phyloP scores from a whole-genome alignment of 2,113 vertebrate species.

The Austrofundulus limnaeus region DNA sequence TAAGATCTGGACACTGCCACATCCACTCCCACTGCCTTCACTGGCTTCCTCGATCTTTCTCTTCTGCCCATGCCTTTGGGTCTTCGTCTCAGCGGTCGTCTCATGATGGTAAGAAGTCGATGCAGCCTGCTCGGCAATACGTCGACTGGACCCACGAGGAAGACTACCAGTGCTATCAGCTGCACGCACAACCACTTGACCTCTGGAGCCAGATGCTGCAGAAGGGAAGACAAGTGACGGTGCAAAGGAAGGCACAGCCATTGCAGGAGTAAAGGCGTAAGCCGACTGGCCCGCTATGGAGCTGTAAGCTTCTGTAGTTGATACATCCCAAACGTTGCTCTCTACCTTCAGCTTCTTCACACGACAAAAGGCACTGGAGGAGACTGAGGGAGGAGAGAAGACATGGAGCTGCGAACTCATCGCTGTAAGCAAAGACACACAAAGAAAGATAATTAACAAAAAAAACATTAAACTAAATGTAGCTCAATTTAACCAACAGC shows the following conservation, averaged over 20 bases:
- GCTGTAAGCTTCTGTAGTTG: slow-evolving; percentile 83
- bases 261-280: slow-evolving; percentile 83
- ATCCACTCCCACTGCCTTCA: slow-evolving; percentile 79
- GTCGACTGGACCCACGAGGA: slow-evolving; percentile 84
- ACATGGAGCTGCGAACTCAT: slow-evolving; percentile 99
- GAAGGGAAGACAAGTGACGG: slow-evolving; percentile 88
- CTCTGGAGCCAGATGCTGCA: slow-evolving; percentile 82
- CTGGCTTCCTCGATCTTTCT: slow-evolving; percentile 91
- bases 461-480: background rate
- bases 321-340: slow-evolving; percentile 92
- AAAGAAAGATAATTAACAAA: background rate
- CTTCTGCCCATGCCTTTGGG: slow-evolving; percentile 91
- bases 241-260: slow-evolving; percentile 84
- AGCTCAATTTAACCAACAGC: too few species aligned
- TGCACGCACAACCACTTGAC: slow-evolving; percentile 92
- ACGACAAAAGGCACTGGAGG: slow-evolving; percentile 98
- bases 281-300: slow-evolving; percentile 88
- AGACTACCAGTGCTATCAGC: slow-evolving; percentile 92
- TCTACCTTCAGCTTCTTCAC: slow-evolving; percentile 99
- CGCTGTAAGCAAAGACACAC: slow-evolving; percentile 72
- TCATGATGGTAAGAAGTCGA: slow-evolving; percentile 77
- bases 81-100: slow-evolving; percentile 49
- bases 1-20: slow-evolving; percentile 96
- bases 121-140: slow-evolving; percentile 80
- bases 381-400: slow-evolving; percentile 95